Base-by-base conservation (phyloP, 2,113 vertebrate species). In the Sinosuthora webbiana region DNA sequence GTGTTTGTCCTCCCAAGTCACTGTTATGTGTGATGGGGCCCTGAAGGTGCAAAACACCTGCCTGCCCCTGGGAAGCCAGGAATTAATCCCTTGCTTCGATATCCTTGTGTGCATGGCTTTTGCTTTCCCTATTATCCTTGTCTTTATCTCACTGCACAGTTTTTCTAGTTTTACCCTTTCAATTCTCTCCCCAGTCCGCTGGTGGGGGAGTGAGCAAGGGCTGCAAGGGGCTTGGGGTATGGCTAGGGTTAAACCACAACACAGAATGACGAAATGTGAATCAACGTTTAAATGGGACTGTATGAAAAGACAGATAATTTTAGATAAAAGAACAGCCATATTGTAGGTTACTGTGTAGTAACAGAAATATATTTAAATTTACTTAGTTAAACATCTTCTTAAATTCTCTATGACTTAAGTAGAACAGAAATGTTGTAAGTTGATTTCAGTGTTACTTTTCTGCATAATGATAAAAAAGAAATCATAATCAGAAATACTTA, bases 1-100 rank as follows among this genome's bases (percentile, higher is more conserved):
- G 44, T 20, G 37, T 30, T 49, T 50, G 65, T 59, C 44, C 45
- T 50, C 44, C 24, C n/a, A 28, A n/a, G 14, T 50, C 19, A 59
- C 12, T 1, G 3, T 22, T 12, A 41, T 0, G 1, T n/a, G 35
- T 15, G 44, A 69, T 7, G 35, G 35, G 28, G 30, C 23, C 35
- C 14, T 49, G 64, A 49, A 69, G 44, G 35, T 37, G 13, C 4
- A 2, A 30, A 57, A 47, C 52, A 39, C 23, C 30, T 33, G 52
- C 42, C 9, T 22, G 18, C 23, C n/a, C n/a, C 28, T 11, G n/a
- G 30, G 19, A 82, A 82, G 35, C 18, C 30, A 49, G 23, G 13
- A 70, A 41, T 10, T 2, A n/a, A 60, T 70, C 42, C 55, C 44
- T n/a, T 15, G 15, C 41, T 60, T 59, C 4, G 11, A 44, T 49